Conservation (phyloP, 2,797 vertebrate genomes). For the Bovichtus diacanthus region DNA sequence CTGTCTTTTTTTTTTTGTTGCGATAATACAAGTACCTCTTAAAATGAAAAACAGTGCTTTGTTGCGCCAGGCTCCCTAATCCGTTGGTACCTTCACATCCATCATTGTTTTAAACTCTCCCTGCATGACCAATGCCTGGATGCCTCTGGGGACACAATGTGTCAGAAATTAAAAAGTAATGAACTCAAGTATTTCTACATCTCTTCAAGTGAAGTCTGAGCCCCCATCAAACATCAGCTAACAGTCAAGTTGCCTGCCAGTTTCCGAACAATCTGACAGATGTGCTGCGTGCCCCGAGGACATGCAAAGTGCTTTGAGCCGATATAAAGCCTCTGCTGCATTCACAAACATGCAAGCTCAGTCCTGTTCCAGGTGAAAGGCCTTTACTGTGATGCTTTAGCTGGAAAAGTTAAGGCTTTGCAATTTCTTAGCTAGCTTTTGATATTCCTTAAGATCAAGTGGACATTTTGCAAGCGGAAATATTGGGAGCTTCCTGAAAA, state of each 20-base stretch:
- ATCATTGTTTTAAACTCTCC: slow-evolving; percentile 32
- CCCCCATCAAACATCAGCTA: slow-evolving; percentile 48
- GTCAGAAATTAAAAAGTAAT: slow-evolving; percentile 49
- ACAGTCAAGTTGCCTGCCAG: slow-evolving; percentile 41
- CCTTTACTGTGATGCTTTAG: slow-evolving; percentile 4
- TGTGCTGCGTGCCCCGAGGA: slow-evolving; percentile 24
- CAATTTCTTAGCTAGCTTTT: slow-evolving; percentile 3
- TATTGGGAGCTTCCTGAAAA: background rate
- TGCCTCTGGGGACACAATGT: slow-evolving; percentile 22
- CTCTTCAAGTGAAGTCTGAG: slow-evolving; percentile 40
- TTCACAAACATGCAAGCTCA: slow-evolving; percentile 62
- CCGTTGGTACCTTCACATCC: slow-evolving; percentile 5
- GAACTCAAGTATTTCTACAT: slow-evolving; percentile 58
- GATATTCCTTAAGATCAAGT: background rate
- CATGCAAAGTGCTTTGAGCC: slow-evolving; percentile 50
- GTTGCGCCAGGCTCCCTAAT: slow-evolving; percentile 14
- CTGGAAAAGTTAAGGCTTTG: slow-evolving; percentile 14
- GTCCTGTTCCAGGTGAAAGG: slow-evolving; percentile 48
- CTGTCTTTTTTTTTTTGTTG: background rate
- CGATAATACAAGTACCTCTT: slow-evolving; percentile 3
- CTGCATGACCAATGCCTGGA: background rate
- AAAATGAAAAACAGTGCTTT: slow-evolving; percentile 21
- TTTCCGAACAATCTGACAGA: slow-evolving; percentile 61
- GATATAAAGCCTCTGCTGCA: slow-evolving; percentile 31
- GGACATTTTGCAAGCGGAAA: background rate